These are phyloP conservation scores for Blastobasis lacticolella DNA, from an alignment of 2,888 invertebrate species.

Conservation along the genomic window DNA sequence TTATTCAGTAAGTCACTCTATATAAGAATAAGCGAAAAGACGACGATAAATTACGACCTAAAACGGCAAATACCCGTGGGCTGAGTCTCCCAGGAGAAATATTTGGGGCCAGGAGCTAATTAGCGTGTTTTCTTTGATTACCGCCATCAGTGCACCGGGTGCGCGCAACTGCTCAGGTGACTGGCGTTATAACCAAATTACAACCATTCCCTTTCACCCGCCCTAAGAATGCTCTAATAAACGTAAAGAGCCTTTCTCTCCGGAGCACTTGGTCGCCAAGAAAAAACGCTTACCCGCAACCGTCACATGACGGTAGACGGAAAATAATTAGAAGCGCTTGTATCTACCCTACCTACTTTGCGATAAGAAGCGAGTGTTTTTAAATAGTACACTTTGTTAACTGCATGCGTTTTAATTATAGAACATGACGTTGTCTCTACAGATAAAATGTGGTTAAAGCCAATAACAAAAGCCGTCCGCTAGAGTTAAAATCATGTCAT, in stretches of 20 bases:
- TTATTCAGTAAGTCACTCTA: too few relatives aligned
- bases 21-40: not conserved
- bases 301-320: not conserved
- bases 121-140: conserved; percentile 72
- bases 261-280: not conserved
- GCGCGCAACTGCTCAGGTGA: conserved; percentile 59
- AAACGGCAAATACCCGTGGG: not conserved
- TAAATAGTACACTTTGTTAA: not conserved
- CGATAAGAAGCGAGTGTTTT: too few relatives aligned
- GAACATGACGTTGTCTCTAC: not conserved
- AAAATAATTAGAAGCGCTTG: not conserved
- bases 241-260: not conserved
- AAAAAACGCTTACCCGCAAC: not conserved
- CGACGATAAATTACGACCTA: not conserved
- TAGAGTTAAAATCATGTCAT: too few relatives aligned
- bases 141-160: conserved; percentile 68
- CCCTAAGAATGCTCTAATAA: conserved; percentile 4
- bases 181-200: conserved; percentile 54
- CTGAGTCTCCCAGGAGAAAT: conserved; percentile 16
- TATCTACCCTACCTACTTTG: too few relatives aligned
- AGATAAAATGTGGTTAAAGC: too few relatives aligned
- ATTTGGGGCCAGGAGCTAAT: conserved; percentile 57
- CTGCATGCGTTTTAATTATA: too few relatives aligned
- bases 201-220: conserved; percentile 47
- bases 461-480: too few relatives aligned